phyloP scores from a whole-genome alignment of 1,140 invertebrate genomes.

The Prorops nasuta region DNA sequence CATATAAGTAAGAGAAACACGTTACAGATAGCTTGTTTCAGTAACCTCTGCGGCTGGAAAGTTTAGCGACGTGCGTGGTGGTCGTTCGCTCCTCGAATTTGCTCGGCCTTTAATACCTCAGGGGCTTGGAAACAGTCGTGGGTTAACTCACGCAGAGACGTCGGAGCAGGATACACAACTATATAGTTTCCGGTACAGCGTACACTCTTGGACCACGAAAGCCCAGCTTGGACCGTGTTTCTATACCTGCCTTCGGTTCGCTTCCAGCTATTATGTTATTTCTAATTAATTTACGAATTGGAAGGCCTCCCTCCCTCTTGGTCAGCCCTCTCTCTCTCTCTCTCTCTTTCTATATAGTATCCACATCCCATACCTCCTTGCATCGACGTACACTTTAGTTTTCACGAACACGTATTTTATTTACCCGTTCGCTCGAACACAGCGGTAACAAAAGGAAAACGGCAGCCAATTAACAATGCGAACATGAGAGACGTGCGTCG shows the following conservation, averaged over 20 bases:
- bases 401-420: too few relatives aligned
- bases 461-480: conserved; percentile 43
- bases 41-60: conserved; percentile 4
- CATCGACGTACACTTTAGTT: too few relatives aligned
- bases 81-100: conserved; percentile 13
- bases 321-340: too few relatives aligned
- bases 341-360: too few relatives aligned
- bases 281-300: conserved; percentile 38
- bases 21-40: conserved; percentile 11
- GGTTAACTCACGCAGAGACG: conserved; percentile 22
- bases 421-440: too few relatives aligned
- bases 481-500: conserved; percentile 31
- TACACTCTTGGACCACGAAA: conserved; percentile 16
- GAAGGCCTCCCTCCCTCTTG: background rate
- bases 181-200: conserved; percentile 22
- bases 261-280: conserved; percentile 28
- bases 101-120: conserved; percentile 28
- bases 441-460: conserved; percentile 27
- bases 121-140: conserved; percentile 24
- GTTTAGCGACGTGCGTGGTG: conserved; percentile 1
- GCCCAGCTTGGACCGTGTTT: conserved; percentile 5
- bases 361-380: too few relatives aligned
- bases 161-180: conserved; percentile 14
- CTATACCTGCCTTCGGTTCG: conserved; percentile 7
- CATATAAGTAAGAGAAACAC: too few relatives aligned